A percentile compares a stretch with the other conserved stretches of the same genome.
These are phyloP conservation scores for Apteryx owenii DNA, from an alignment of 2,113 vertebrate genomes.

Conservation along the genomic window DNA sequence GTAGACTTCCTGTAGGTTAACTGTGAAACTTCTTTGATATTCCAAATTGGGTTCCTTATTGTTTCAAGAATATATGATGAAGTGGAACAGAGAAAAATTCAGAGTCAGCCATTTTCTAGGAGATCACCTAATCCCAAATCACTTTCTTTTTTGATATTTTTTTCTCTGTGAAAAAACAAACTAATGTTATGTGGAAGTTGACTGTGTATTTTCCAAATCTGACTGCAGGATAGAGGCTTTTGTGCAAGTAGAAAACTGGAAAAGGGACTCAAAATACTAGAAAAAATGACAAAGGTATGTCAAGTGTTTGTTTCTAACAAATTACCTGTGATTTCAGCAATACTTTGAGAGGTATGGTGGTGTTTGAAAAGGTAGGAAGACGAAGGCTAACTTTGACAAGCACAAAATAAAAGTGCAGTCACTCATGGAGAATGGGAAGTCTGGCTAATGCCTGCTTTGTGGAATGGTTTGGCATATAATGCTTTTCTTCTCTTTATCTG, in stretches of 20 bases:
- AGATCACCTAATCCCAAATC: not conserved
- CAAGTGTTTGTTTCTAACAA: not conserved
- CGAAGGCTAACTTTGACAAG: not conserved
- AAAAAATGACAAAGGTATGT: not conserved
- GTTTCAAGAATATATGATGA: not conserved
- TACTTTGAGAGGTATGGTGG: not conserved
- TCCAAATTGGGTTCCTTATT: not conserved
- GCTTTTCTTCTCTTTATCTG: not conserved
- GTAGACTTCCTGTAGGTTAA: not conserved
- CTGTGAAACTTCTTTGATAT: not conserved
- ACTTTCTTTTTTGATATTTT: not conserved
- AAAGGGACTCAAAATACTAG: not conserved
- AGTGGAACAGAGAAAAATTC: not conserved
- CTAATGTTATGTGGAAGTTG: not conserved
- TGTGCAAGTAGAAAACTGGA: not conserved
- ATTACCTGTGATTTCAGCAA: not conserved
- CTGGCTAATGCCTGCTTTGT: not conserved
- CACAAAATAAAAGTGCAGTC: not conserved
- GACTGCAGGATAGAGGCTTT: not conserved
- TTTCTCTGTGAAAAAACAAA: not conserved
- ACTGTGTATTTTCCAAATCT: not conserved
- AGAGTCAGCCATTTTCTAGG: not conserved
- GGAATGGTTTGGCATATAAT: not conserved
- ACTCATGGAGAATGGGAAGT: not conserved
- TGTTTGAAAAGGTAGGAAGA: not conserved